phyloP scores from a whole-genome alignment of 2,888 invertebrate species.

The Myopa tessellatipennis region DNA sequence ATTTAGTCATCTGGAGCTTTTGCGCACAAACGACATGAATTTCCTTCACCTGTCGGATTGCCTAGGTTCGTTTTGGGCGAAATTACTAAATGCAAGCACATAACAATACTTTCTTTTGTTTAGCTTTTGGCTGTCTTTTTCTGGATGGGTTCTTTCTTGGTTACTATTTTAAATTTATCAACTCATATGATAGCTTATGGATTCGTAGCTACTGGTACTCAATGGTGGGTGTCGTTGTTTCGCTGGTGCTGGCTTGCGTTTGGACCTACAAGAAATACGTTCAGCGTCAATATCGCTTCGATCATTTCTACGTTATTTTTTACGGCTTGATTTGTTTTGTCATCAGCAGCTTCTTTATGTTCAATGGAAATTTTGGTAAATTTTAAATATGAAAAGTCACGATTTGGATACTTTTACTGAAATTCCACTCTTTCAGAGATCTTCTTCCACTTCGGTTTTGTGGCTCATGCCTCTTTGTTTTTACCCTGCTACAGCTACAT shows the following conservation, averaged over 20 bases:
- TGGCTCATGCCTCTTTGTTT: constrained; percentile 54
- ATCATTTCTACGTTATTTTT: constrained; percentile 61
- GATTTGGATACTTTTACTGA: not conserved
- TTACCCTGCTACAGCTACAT: constrained; percentile 59
- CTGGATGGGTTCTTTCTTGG: constrained; percentile 57
- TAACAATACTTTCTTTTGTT: not conserved
- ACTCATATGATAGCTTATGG: constrained; percentile 58
- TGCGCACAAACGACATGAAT: constrained; percentile 26
- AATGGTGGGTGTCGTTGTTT: constrained; percentile 48
- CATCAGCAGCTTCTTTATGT: constrained; percentile 58
- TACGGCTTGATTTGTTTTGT: constrained; percentile 59
- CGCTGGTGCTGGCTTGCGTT: constrained; percentile 50
- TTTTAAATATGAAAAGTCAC: not conserved
- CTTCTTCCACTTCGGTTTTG: constrained; percentile 59
- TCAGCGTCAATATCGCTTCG: constrained; percentile 55
- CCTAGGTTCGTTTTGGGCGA: constrained; percentile 29
- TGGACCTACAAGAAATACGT: constrained; percentile 58
- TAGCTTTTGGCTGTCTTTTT: constrained; percentile 57
- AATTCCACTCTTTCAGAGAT: constrained; percentile 48
- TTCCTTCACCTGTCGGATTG: constrained; percentile 37
- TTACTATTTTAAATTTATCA: constrained; percentile 59
- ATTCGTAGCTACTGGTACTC: constrained; percentile 56
- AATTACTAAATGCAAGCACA: not conserved
- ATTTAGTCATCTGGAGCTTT: too few species aligned
- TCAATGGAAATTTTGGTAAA: constrained; percentile 58